A percentile compares a stretch with the other conserved stretches of the same genome.
Evolutionary conservation across 1,140 invertebrate species (phyloP).

Genomic region (Vollenhovia emeryi): DNA sequence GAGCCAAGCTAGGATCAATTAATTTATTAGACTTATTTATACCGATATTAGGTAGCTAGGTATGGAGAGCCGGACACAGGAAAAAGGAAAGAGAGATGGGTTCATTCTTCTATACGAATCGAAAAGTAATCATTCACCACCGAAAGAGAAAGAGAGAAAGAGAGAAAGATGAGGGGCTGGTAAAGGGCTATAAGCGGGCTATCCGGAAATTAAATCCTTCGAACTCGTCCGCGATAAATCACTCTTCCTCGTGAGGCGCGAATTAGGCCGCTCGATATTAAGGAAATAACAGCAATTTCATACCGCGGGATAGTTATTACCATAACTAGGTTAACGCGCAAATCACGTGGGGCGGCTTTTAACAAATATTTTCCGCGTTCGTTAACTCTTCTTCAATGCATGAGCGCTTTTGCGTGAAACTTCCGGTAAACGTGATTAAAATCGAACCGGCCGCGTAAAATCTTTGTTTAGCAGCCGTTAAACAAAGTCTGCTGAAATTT

Average conservation of each 20-base stretch:
- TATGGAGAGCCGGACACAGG: background rate
- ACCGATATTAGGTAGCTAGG: conserved; percentile 11
- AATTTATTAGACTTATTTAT: conserved; percentile 64
- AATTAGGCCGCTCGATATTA: conserved; percentile 64
- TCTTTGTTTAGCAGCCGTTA: background rate
- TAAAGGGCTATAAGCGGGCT: conserved; percentile 64
- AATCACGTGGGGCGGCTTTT: conserved; percentile 47
- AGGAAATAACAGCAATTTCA: conserved; percentile 37
- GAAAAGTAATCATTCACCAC: conserved; percentile 21
- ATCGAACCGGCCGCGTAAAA: background rate
- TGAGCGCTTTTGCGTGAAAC: background rate
- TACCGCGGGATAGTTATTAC: conserved; percentile 40
- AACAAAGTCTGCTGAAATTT: background rate
- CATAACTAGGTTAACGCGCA: conserved; percentile 32
- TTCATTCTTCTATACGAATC: conserved; percentile 20
- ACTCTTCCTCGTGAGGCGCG: conserved; percentile 18
- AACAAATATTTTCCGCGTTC: conserved; percentile 50
- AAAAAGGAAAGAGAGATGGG: background rate
- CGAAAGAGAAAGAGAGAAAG: conserved; percentile 15
- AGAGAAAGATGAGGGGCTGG: background rate
- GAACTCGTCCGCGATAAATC: conserved; percentile 54
- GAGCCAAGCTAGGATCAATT: conserved; percentile 50
- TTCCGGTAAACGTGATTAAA: background rate
- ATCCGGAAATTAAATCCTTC: conserved; percentile 70
- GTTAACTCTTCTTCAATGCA: conserved; percentile 14